These are phyloP conservation scores for Panzeria rudis DNA, from an alignment of 2,888 invertebrate genomes.

Conservation along the genomic window DNA sequence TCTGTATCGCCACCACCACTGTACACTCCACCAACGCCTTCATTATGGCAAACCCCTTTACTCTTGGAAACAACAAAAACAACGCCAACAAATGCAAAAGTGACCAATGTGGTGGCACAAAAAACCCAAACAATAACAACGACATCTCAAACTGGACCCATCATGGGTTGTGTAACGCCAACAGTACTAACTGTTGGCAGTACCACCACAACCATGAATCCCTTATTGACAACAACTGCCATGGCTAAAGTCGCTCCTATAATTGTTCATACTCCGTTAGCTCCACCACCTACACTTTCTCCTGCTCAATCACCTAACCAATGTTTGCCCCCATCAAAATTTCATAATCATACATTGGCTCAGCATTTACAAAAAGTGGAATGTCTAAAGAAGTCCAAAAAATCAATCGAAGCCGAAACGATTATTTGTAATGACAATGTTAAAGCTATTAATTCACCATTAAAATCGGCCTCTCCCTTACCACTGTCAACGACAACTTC, in stretches of 20 bases:
- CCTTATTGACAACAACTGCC: slow-evolving; percentile 58
- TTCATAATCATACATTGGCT: slow-evolving; percentile 82
- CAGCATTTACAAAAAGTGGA: slow-evolving; percentile 82
- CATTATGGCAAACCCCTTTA: slow-evolving; percentile 81
- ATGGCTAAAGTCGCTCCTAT: slow-evolving; percentile 71
- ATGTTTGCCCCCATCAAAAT: slow-evolving; percentile 81
- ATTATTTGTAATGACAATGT: slow-evolving; percentile 24
- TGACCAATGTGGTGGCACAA: slow-evolving; percentile 30
- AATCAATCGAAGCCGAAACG: slow-evolving; percentile 41
- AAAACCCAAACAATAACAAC: slow-evolving; percentile 2
- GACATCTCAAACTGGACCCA: slow-evolving; percentile 74
- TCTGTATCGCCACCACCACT: slow-evolving; percentile 76
- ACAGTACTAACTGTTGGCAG: slow-evolving; percentile 57
- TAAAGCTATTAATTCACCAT: slow-evolving; percentile 21
- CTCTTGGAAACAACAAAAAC: slow-evolving; percentile 77
- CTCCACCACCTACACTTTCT: slow-evolving; percentile 56
- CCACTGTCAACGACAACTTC: slow-evolving; percentile 60
- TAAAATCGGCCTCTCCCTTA: slow-evolving; percentile 70
- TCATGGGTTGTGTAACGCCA: slow-evolving; percentile 68
- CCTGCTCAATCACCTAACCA: slow-evolving; percentile 68
- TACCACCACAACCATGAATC: slow-evolving; percentile 42
- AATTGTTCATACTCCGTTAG: slow-evolving; percentile 62
- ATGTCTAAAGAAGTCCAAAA: slow-evolving; percentile 79
- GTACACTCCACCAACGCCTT: slow-evolving; percentile 78
- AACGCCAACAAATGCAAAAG: slow-evolving; percentile 34